Conservation (phyloP, 2,888 invertebrate genomes). For the Microplitis deprimator region DNA sequence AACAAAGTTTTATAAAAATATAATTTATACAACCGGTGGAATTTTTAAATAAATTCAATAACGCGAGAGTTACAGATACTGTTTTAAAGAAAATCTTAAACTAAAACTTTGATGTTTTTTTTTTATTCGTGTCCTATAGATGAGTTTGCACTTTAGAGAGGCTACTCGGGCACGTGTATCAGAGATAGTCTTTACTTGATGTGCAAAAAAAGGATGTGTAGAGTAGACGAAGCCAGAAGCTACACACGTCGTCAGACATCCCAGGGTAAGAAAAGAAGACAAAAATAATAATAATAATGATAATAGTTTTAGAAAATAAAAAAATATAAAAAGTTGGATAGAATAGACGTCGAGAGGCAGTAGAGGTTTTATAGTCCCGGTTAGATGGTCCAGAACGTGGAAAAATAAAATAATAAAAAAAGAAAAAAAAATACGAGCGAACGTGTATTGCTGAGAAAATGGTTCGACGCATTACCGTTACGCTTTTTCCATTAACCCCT, state of each 20-base stretch:
- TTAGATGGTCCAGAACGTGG: slow-evolving; percentile 63
- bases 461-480: slow-evolving; percentile 52
- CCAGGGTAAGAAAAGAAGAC: slow-evolving; percentile 18
- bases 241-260: slow-evolving; percentile 29
- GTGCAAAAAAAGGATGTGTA: slow-evolving; percentile 42
- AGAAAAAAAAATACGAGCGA: slow-evolving; percentile 58
- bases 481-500: slow-evolving; percentile 59
- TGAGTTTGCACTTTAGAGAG: slow-evolving; percentile 36
- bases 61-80: neutral
- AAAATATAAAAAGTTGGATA: slow-evolving; percentile 34
- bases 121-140: slow-evolving; percentile 6
- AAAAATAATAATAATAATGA: slow-evolving; percentile 32
- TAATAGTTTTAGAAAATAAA: slow-evolving; percentile 21
- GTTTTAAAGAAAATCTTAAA: neutral
- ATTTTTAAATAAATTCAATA: neutral
- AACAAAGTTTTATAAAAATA: neutral
- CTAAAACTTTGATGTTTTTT: neutral
- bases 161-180: slow-evolving; percentile 59
- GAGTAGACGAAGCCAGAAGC: slow-evolving; percentile 26
- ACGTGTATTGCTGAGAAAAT: slow-evolving; percentile 27
- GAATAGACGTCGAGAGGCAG: slow-evolving; percentile 42
- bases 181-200: slow-evolving; percentile 29
- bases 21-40: neutral
- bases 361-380: slow-evolving; percentile 61
- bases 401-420: slow-evolving; percentile 52